Evolutionary conservation across 2,888 invertebrate species (phyloP).

Genomic region (Scaptomyza cyrtandrae): DNA sequence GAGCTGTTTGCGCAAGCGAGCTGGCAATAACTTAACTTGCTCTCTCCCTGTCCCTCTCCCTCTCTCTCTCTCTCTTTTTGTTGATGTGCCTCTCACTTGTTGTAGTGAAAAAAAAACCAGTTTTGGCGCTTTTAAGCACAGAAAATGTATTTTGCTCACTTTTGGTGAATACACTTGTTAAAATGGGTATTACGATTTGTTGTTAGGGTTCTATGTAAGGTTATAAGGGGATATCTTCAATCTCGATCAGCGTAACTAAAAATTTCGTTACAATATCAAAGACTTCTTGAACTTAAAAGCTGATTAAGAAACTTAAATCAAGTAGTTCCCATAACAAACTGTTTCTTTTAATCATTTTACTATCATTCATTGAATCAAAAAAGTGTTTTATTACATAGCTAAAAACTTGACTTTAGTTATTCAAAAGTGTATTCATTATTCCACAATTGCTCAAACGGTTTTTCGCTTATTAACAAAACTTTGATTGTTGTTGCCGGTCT

Average conservation of each 20-base stretch:
- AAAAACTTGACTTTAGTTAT: background rate
- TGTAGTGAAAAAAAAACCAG: slow-evolving; percentile 41
- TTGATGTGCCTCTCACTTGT: background rate
- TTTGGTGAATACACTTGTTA: background rate
- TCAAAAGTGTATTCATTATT: slow-evolving; percentile 11
- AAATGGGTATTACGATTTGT: slow-evolving; percentile 11
- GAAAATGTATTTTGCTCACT: background rate
- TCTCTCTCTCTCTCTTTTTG: background rate
- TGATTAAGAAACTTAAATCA: too few relatives aligned
- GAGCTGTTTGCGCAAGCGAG: slow-evolving; percentile 59
- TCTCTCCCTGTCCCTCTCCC: background rate
- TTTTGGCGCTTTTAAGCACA: slow-evolving; percentile 23
- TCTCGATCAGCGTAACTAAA: too few relatives aligned
- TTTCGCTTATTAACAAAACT: too few relatives aligned
- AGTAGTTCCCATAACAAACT: too few relatives aligned
- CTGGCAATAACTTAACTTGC: slow-evolving; percentile 22
- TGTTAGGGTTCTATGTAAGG: background rate
- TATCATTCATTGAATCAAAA: background rate
- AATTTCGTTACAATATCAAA: too few relatives aligned
- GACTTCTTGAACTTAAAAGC: too few relatives aligned
- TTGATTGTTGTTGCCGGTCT: slow-evolving; percentile 19
- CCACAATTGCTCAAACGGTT: background rate
- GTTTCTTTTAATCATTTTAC: background rate
- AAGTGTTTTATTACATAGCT: too few relatives aligned
- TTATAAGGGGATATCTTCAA: too few relatives aligned